phyloP scores from a whole-genome alignment of 1,140 invertebrate species.

The Choristoneura fumiferana region DNA sequence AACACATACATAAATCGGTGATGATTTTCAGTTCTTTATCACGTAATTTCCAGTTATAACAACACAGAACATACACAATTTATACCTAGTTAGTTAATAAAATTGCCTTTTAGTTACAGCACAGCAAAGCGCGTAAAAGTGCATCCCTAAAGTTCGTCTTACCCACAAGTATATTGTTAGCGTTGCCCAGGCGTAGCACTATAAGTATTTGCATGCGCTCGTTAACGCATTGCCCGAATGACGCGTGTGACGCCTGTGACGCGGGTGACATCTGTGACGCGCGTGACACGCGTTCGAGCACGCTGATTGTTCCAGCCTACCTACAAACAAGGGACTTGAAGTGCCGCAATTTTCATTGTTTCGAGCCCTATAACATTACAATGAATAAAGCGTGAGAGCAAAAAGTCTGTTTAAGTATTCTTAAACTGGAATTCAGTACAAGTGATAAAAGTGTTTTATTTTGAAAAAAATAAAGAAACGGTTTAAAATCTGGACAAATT shows the following conservation, averaged over 20 bases:
- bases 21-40: too few relatives aligned
- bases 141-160: constrained; percentile 10
- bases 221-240: constrained; percentile 69
- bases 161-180: constrained; percentile 55
- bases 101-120: too few relatives aligned
- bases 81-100: too few relatives aligned
- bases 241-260: constrained; percentile 3
- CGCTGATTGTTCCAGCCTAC: constrained; percentile 43
- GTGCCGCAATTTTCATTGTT: not conserved
- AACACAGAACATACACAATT: too few relatives aligned
- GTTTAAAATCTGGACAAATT: too few relatives aligned
- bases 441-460: too few relatives aligned
- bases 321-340: constrained; percentile 6
- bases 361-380: not conserved
- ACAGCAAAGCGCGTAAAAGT: too few relatives aligned
- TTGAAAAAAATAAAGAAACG: too few relatives aligned
- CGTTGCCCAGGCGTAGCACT: constrained; percentile 22
- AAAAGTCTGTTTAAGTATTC: not conserved
- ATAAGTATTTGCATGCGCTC: constrained; percentile 67
- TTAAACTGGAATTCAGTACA: too few relatives aligned
- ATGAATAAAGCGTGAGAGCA: too few relatives aligned
- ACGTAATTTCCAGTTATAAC: too few relatives aligned
- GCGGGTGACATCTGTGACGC: not conserved
- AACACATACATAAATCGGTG: too few relatives aligned
- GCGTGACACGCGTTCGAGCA: constrained; percentile 44